Evolutionary conservation across 2,797 vertebrate species (phyloP).

Genomic region (Bovichtus variegatus): DNA sequence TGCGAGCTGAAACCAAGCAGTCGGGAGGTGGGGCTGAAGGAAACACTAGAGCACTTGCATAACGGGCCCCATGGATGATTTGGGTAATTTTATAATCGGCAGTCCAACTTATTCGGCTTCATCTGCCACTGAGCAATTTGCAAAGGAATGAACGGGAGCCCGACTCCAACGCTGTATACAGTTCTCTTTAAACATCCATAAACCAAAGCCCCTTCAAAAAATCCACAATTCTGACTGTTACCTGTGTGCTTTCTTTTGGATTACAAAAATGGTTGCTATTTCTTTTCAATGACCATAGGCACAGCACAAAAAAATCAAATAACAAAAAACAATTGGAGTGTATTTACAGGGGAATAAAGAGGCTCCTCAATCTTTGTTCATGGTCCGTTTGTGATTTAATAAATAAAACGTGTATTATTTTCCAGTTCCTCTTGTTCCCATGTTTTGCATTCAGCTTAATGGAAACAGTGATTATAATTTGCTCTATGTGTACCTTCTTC

Average conservation of each 20-base stretch:
- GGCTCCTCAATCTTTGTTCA: background rate
- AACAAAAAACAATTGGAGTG: background rate
- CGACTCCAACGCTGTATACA: too few relatives aligned
- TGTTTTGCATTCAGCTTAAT: too few relatives aligned
- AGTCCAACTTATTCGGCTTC: too few relatives aligned
- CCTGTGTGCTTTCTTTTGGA: background rate
- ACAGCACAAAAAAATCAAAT: background rate
- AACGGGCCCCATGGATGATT: too few relatives aligned
- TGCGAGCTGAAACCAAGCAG: too few relatives aligned
- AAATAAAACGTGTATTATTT: background rate
- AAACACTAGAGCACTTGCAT: too few relatives aligned
- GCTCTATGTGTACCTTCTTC: slow-evolving; percentile 5
- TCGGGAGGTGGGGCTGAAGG: too few relatives aligned
- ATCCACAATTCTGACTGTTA: background rate
- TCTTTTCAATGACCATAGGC: background rate
- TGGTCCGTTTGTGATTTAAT: background rate
- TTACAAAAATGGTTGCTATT: background rate
- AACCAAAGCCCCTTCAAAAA: background rate
- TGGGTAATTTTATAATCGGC: too few relatives aligned
- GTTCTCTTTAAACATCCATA: too few relatives aligned
- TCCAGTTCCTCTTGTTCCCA: too few relatives aligned
- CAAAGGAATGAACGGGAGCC: too few relatives aligned
- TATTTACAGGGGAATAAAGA: background rate
- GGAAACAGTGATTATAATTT: background rate
- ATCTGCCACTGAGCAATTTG: too few relatives aligned